A percentile compares a stretch with the other conserved stretches of the same genome.
Evolutionary conservation across 1,140 invertebrate genomes (phyloP).

Genomic region (Drosophila kurseongensis): DNA sequence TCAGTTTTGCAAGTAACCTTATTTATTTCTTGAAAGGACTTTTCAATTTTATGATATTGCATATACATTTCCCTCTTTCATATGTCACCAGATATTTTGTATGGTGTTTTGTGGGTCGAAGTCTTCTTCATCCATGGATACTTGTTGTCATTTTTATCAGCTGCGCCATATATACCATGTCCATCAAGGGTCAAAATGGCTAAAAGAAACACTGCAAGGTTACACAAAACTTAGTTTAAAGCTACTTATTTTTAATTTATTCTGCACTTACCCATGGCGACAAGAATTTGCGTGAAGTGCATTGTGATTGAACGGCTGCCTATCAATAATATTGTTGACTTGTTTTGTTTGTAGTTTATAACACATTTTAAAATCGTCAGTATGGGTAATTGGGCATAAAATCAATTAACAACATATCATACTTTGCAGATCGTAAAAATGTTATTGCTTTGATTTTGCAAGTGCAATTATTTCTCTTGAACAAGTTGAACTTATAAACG

Average conservation of each 20-base stretch:
- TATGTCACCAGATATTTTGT: slow-evolving; percentile 46
- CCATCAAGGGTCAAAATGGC: background rate
- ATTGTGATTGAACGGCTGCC: slow-evolving; percentile 21
- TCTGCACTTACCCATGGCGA: slow-evolving; percentile 27
- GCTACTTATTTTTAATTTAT: too few species aligned
- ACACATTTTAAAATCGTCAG: slow-evolving; percentile 13
- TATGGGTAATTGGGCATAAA: slow-evolving; percentile 20
- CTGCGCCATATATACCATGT: background rate
- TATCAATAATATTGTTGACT: slow-evolving; percentile 4
- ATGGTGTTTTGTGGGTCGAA: slow-evolving; percentile 19
- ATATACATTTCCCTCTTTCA: background rate
- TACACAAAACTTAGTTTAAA: background rate
- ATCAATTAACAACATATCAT: slow-evolving; percentile 55
- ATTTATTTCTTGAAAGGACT: background rate
- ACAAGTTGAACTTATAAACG: too few species aligned
- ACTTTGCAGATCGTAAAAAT: slow-evolving; percentile 20
- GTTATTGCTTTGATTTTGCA: background rate
- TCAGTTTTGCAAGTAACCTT: too few species aligned
- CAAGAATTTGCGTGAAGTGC: slow-evolving; percentile 11
- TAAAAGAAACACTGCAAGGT: slow-evolving; percentile 22
- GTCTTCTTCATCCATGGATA: slow-evolving; percentile 14
- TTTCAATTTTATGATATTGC: background rate
- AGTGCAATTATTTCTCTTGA: too few species aligned
- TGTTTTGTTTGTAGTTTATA: slow-evolving; percentile 21
- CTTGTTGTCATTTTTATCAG: background rate